phyloP scores from a whole-genome alignment of 2,888 invertebrate genomes.

The Nesidiocoris tenuis region DNA sequence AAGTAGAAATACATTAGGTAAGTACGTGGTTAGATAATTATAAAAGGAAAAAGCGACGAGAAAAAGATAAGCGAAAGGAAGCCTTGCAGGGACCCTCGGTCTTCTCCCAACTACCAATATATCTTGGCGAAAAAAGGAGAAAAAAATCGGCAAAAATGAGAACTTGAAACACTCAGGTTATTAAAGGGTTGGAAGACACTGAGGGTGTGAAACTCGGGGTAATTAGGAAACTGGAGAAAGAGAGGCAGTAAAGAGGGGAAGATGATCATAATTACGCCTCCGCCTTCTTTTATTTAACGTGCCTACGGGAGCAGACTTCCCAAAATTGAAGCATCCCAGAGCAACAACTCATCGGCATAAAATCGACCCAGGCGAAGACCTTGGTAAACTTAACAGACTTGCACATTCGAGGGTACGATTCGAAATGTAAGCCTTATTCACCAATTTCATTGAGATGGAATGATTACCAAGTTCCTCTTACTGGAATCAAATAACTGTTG shows the following conservation, averaged over 20 bases:
- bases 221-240: slow-evolving; percentile 34
- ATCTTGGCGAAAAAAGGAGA: slow-evolving; percentile 11
- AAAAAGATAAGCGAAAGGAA: slow-evolving; percentile 14
- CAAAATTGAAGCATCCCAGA: not conserved
- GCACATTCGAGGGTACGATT: too few species aligned
- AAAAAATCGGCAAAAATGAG: slow-evolving; percentile 33
- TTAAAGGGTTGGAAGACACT: slow-evolving; percentile 13
- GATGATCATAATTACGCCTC: slow-evolving; percentile 4
- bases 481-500: not conserved
- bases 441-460: too few species aligned
- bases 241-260: slow-evolving; percentile 2
- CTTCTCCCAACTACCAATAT: not conserved
- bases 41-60: slow-evolving; percentile 9
- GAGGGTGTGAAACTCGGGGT: slow-evolving; percentile 19
- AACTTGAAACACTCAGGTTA: slow-evolving; percentile 40
- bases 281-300: not conserved
- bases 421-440: too few species aligned
- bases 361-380: too few species aligned
- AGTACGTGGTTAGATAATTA: slow-evolving; percentile 39
- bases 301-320: not conserved
- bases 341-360: too few species aligned
- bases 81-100: not conserved
- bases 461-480: too few species aligned
- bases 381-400: too few species aligned
- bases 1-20: slow-evolving; percentile 38